phyloP scores from a whole-genome alignment of 2,888 invertebrate species.

The Craniophora ligustri region DNA sequence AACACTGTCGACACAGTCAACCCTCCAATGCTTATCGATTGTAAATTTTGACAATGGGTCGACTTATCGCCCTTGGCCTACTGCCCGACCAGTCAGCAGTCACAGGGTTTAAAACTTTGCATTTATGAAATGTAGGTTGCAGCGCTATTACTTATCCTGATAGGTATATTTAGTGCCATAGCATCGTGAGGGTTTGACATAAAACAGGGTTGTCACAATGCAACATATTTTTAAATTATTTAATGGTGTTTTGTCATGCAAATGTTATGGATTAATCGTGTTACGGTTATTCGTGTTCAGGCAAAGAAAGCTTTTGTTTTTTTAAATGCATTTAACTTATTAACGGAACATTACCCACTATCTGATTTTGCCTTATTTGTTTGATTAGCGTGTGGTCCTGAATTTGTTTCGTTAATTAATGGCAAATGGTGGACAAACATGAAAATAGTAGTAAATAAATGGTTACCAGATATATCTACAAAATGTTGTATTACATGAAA shows the following conservation, averaged over 20 bases:
- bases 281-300: too few relatives aligned
- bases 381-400: too few relatives aligned
- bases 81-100: slow-evolving; percentile 30
- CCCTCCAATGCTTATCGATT: slow-evolving; percentile 42
- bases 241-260: not conserved
- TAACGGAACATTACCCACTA: too few relatives aligned
- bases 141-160: not conserved
- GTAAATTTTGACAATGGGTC: slow-evolving; percentile 50
- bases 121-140: slow-evolving; percentile 13
- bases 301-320: too few relatives aligned
- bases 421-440: too few relatives aligned
- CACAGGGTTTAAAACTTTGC: slow-evolving; percentile 30
- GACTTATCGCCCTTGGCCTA: slow-evolving; percentile 51
- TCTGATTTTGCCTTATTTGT: too few relatives aligned
- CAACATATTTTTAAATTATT: not conserved
- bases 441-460: too few relatives aligned
- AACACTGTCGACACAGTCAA: slow-evolving; percentile 5
- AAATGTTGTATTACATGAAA: too few relatives aligned
- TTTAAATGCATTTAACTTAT: too few relatives aligned
- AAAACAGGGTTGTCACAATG: not conserved
- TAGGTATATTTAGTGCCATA: slow-evolving; percentile 4
- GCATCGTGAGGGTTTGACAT: slow-evolving; percentile 7
- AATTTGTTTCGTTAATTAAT: too few relatives aligned
- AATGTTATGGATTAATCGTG: not conserved
- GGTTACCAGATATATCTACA: too few relatives aligned